These are phyloP conservation scores for Siderastrea radians DNA, from an alignment of 92 coral and sea anemone genomes.

Conservation along the genomic window DNA sequence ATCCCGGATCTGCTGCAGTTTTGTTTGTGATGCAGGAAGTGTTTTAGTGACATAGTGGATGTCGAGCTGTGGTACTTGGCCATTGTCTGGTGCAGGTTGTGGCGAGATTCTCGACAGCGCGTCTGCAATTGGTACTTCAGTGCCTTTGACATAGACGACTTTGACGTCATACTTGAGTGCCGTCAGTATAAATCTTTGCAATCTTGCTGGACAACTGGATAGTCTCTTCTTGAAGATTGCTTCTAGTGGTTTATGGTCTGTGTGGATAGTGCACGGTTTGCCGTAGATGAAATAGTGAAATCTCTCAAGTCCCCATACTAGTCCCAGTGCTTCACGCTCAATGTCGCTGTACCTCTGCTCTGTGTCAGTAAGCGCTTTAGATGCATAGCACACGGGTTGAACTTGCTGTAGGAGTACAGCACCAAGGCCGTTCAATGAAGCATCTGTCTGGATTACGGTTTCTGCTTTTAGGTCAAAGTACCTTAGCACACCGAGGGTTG, in stretches of 20 bases:
- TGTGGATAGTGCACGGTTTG: slow-evolving; percentile 63
- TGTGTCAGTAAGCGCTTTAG: no score
- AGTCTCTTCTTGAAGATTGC: slow-evolving; percentile 62
- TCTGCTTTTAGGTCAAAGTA: slow-evolving; percentile 58
- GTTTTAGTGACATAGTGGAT: no score
- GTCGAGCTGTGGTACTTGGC: no score
- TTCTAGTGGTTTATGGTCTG: slow-evolving; percentile 70
- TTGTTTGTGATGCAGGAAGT: no score
- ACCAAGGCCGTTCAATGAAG: slow-evolving; percentile 11
- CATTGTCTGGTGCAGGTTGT: no score
- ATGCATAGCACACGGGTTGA: no score
- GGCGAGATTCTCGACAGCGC: no score
- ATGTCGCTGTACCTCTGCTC: no score
- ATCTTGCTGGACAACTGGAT: slow-evolving; percentile 64
- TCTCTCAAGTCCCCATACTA: slow-evolving; percentile 74
- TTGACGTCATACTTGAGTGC: slow-evolving; percentile 61
- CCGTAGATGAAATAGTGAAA: slow-evolving; percentile 72
- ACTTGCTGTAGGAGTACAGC: slow-evolving; percentile 45
- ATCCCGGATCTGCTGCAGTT: no score
- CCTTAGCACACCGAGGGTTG: slow-evolving; percentile 54
- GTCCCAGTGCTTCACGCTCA: slow-evolving; percentile 68
- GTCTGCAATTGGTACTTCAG: slow-evolving; percentile 62
- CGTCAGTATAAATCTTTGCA: slow-evolving; percentile 64
- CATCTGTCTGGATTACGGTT: slow-evolving; percentile 59
- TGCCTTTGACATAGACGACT: slow-evolving; percentile 51